Conservation (phyloP, 2,888 invertebrate species). For the Idaea aversata region DNA sequence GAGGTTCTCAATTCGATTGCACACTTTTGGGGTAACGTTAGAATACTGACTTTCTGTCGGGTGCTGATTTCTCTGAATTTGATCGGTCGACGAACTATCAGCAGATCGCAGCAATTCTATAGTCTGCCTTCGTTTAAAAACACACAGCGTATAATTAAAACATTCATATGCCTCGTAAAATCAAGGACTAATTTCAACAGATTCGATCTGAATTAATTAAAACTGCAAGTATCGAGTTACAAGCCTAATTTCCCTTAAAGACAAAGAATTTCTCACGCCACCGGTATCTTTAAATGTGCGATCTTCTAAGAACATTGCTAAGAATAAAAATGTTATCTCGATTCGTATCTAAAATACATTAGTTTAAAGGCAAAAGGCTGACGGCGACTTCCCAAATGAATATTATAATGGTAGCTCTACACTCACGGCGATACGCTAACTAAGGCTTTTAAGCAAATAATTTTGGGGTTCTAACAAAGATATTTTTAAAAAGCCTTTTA, state of each 20-base stretch:
- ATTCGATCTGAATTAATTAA: conserved; percentile 47
- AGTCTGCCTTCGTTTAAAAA: not conserved
- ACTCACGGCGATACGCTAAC: not conserved
- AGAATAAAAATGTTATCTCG: conserved; percentile 43
- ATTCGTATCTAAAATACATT: conserved; percentile 52
- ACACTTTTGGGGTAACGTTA: too few relatives aligned
- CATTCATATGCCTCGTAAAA: conserved; percentile 33
- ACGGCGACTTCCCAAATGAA: conserved; percentile 46
- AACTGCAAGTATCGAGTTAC: conserved; percentile 42
- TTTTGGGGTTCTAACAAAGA: too few relatives aligned
- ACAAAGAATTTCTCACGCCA: conserved; percentile 49
- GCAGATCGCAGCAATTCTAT: not conserved
- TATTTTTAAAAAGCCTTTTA: too few relatives aligned
- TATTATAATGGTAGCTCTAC: conserved; percentile 14
- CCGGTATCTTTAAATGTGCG: conserved; percentile 37
- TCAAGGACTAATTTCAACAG: conserved; percentile 38
- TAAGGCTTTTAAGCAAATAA: not conserved
- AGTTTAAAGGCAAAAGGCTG: conserved; percentile 45
- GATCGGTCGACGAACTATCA: not conserved
- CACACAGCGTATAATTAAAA: not conserved
- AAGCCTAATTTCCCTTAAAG: conserved; percentile 37
- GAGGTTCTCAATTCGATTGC: not conserved
- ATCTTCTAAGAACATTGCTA: conserved; percentile 54
- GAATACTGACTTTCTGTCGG: too few relatives aligned
- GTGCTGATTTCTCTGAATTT: not conserved